Evolutionary conservation across 2,797 vertebrate species (phyloP).

Genomic region (Octomys mimax): DNA sequence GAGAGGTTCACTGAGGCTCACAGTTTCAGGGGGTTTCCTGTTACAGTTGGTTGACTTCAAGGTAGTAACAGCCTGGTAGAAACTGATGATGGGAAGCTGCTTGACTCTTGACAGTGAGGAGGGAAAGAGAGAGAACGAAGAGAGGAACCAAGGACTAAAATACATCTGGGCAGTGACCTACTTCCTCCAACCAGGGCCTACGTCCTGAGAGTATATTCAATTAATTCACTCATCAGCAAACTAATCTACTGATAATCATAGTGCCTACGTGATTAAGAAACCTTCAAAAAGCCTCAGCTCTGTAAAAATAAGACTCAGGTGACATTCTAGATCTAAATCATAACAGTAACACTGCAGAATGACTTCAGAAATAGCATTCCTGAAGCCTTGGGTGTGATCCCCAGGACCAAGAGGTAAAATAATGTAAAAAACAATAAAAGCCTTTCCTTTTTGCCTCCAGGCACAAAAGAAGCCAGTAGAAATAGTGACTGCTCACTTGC

Average conservation of each 20-base stretch:
- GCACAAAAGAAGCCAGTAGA: background rate
- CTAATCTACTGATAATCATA: background rate
- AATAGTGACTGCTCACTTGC: background rate
- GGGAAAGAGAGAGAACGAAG: background rate
- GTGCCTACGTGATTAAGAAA: background rate
- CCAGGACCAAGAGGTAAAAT: background rate
- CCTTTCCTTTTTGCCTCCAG: background rate
- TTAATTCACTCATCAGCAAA: background rate
- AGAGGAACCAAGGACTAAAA: background rate
- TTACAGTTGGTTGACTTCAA: background rate
- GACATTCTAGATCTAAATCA: background rate
- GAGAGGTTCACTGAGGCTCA: background rate
- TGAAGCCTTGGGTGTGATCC: background rate
- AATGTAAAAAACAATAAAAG: background rate
- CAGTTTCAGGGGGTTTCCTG: background rate
- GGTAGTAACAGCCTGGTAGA: background rate
- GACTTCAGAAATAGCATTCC: background rate
- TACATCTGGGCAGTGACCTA: background rate
- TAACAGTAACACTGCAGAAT: background rate
- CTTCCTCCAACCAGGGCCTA: background rate
- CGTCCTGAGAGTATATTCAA: background rate
- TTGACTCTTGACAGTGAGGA: background rate
- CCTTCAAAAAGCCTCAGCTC: background rate
- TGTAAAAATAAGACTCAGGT: background rate
- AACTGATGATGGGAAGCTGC: background rate